Evolutionary conservation across 2,888 invertebrate genomes (phyloP).

Genomic region (Hecatera dysodea): DNA sequence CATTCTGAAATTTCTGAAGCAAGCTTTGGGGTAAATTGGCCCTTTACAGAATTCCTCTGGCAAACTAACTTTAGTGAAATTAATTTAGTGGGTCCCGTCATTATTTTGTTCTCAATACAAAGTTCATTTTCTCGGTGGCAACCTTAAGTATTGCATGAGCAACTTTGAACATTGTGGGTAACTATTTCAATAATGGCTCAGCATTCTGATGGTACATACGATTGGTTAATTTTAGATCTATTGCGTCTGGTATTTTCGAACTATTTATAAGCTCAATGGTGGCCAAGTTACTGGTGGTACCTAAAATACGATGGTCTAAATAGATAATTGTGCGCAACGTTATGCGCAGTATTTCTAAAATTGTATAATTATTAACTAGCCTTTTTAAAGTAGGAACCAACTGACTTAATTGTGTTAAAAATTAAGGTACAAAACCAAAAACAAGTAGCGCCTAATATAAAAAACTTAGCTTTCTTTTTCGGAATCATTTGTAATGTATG

Average conservation of each 20-base stretch:
- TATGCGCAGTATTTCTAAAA: not conserved
- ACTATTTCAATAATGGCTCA: conserved; percentile 58
- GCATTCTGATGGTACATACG: conserved; percentile 28
- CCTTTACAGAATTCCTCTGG: conserved; percentile 73
- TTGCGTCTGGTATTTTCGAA: conserved; percentile 20
- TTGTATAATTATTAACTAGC: not conserved
- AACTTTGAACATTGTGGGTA: conserved; percentile 57
- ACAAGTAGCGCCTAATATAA: too few species aligned
- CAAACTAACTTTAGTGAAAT: conserved; percentile 82
- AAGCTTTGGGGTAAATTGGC: conserved; percentile 74
- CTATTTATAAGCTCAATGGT: not conserved
- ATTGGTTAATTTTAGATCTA: conserved; percentile 31
- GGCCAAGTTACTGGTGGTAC: not conserved
- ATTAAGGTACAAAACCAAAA: too few species aligned
- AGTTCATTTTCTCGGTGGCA: conserved; percentile 76
- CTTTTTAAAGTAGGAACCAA: too few species aligned
- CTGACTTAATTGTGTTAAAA: too few species aligned
- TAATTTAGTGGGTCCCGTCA: conserved; percentile 79
- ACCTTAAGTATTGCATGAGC: conserved; percentile 59
- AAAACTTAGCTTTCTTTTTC: too few species aligned
- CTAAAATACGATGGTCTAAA: not conserved
- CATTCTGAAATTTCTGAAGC: conserved; percentile 69
- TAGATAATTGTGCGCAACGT: not conserved
- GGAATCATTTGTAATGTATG: too few species aligned
- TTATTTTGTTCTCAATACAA: conserved; percentile 77